A percentile compares a stretch with the other conserved stretches of the same genome.
Conservation (phyloP, 2,797 vertebrate species). For the Naso thynnoides region DNA sequence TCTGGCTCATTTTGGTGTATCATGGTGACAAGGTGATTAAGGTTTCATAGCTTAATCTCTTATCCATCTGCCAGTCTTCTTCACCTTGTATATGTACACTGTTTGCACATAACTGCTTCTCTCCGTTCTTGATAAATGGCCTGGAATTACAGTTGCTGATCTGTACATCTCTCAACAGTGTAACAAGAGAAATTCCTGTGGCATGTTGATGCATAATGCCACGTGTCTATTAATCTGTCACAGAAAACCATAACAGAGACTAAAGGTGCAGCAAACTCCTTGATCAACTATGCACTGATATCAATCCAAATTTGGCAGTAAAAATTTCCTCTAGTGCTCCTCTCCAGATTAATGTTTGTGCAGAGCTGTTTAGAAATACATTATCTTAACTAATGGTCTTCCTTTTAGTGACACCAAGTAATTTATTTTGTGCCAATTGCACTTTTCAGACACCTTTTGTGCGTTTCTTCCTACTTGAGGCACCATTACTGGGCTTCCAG, state of each 20-base stretch:
- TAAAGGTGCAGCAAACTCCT: slow-evolving; percentile 13
- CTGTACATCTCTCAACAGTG: not conserved
- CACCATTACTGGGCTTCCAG: slow-evolving; percentile 74
- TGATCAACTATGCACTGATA: slow-evolving; percentile 34
- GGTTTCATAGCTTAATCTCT: not conserved
- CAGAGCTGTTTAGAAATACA: slow-evolving; percentile 55
- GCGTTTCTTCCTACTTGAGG: slow-evolving; percentile 69
- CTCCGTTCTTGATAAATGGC: slow-evolving; percentile 8
- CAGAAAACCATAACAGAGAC: slow-evolving; percentile 19
- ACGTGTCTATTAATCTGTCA: slow-evolving; percentile 36
- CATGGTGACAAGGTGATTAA: not conserved
- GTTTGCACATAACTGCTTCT: not conserved
- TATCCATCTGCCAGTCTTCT: not conserved
- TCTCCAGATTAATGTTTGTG: slow-evolving; percentile 54
- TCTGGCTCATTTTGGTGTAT: not conserved
- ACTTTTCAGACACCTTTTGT: slow-evolving; percentile 61
- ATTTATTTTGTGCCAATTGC: slow-evolving; percentile 72
- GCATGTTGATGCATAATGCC: slow-evolving; percentile 18
- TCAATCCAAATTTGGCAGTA: slow-evolving; percentile 41
- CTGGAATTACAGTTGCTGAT: slow-evolving; percentile 1
- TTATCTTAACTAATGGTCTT: slow-evolving; percentile 61
- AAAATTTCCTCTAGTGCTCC: slow-evolving; percentile 44
- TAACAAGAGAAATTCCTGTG: slow-evolving; percentile 17
- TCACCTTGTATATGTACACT: not conserved
- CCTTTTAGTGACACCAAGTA: slow-evolving; percentile 59